Conservation (phyloP, 2,113 vertebrate species). For the human region GRCh38 chr6:134727501-134728000, state of each 20-base stretch:
- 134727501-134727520: neutral
- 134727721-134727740: neutral
- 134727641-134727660: neutral
- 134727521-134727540: neutral
- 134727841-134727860: neutral
- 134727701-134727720: neutral
- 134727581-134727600: neutral
- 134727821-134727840: neutral
- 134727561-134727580: neutral
- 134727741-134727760: neutral
- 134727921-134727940: neutral
- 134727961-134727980: neutral
- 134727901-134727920: neutral
- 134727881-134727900: neutral
- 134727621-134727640: neutral
- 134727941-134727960: neutral
- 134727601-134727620: neutral
- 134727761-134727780: neutral
- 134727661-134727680: neutral
- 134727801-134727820: neutral
- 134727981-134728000: neutral
- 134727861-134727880: neutral
- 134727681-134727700: slow-evolving; percentile 2
- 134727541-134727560: neutral
- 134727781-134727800: neutral